These are phyloP conservation scores for Spilarctia lutea DNA, from an alignment of 2,888 invertebrate species.

Conservation along the genomic window DNA sequence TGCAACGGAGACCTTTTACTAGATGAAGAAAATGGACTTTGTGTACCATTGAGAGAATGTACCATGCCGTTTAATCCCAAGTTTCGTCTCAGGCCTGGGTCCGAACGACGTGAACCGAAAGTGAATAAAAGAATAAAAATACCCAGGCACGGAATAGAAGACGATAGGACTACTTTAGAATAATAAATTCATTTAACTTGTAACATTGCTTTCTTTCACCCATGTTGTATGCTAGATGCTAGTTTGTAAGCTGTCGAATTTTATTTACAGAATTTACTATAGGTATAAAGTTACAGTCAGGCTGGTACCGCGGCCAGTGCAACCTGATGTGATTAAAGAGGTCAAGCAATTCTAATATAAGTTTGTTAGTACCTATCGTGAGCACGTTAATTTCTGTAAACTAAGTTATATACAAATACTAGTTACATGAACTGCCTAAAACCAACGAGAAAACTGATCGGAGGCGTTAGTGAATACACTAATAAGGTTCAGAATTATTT, in stretches of 20 bases:
- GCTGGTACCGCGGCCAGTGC: too few relatives aligned
- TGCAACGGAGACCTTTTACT: constrained; percentile 65
- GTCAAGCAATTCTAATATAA: too few relatives aligned
- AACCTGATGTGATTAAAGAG: too few relatives aligned
- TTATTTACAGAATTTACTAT: too few relatives aligned
- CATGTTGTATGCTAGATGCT: neutral
- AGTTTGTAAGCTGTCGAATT: neutral
- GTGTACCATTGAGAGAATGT: constrained; percentile 53
- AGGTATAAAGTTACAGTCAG: too few relatives aligned
- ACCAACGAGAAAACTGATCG: too few relatives aligned
- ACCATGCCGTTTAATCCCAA: constrained; percentile 10
- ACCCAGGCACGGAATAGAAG: constrained; percentile 6
- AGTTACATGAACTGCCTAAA: too few relatives aligned
- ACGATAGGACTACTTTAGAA: neutral
- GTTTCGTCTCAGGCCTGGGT: neutral
- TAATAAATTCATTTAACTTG: neutral
- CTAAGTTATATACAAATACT: too few relatives aligned
- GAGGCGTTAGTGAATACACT: too few relatives aligned
- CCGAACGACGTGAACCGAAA: neutral
- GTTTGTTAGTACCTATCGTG: too few relatives aligned
- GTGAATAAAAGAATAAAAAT: neutral
- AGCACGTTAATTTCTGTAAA: too few relatives aligned
- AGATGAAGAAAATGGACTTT: constrained; percentile 56
- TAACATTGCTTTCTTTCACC: neutral
- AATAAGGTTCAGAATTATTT: neutral